Percentiles rank a stretch among this genome's conserved stretches.
phyloP scores from a whole-genome alignment of 2,888 invertebrate species.

The Aporophyla lueneburgensis region DNA sequence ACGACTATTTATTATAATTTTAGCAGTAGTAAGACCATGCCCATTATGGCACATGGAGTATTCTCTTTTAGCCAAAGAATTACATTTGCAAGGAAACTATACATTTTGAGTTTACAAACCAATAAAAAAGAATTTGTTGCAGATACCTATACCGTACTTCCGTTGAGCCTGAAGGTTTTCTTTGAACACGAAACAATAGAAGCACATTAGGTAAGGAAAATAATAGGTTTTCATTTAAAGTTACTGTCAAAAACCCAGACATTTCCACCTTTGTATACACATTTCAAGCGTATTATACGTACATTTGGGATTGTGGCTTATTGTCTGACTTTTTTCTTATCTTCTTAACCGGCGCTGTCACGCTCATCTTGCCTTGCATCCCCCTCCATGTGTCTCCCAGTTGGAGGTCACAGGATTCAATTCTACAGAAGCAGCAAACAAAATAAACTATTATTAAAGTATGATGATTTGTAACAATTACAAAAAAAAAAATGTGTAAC shows the following conservation, averaged over 20 bases:
- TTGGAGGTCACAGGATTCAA: constrained; percentile 97
- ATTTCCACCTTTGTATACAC: constrained; percentile 75
- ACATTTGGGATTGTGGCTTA: constrained; percentile 93
- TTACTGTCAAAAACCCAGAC: constrained; percentile 67
- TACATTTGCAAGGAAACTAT: constrained; percentile 3
- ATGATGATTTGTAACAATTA: constrained; percentile 69
- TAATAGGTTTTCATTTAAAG: constrained; percentile 55
- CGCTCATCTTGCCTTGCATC: constrained; percentile 96
- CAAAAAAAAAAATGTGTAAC: constrained; percentile 67
- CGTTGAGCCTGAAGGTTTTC: neutral
- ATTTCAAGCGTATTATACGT: constrained; percentile 87
- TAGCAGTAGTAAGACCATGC: neutral
- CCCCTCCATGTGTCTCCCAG: constrained; percentile 93
- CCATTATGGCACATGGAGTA: neutral
- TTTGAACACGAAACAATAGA: constrained; percentile 28
- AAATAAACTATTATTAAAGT: constrained; percentile 84
- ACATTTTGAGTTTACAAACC: neutral
- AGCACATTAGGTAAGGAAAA: constrained; percentile 49
- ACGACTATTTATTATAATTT: neutral
- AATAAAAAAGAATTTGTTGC: neutral
- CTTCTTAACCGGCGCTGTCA: constrained; percentile 93
- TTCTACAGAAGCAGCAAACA: constrained; percentile 93
- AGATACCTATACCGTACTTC: constrained; percentile 10
- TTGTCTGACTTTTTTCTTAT: constrained; percentile 93
- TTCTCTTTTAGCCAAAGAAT: constrained; percentile 1